Evolutionary conservation across 2,888 invertebrate genomes (phyloP).

Genomic region (Cantharis rufa): DNA sequence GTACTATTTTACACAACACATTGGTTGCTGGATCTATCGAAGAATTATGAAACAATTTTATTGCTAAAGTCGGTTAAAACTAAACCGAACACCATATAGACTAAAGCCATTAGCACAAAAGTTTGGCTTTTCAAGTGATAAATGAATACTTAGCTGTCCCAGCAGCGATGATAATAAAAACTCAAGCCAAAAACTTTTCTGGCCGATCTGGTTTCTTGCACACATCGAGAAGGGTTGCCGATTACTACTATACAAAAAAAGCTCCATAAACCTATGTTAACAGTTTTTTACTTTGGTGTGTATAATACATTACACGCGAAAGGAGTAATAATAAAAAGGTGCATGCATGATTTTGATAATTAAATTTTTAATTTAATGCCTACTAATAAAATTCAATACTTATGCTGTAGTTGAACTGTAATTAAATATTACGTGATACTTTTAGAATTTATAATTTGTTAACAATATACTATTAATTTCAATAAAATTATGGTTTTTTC

Average conservation of each 20-base stretch:
- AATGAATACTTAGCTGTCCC: constrained; percentile 47
- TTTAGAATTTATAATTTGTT: neutral
- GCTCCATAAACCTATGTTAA: constrained; percentile 36
- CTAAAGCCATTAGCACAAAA: constrained; percentile 39
- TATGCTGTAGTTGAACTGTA: neutral
- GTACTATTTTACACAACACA: neutral
- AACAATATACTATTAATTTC: too few relatives aligned
- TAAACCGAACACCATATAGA: constrained; percentile 30
- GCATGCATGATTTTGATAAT: neutral
- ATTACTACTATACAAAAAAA: constrained; percentile 35
- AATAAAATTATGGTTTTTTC: too few relatives aligned
- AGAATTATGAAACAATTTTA: constrained; percentile 24
- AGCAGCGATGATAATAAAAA: constrained; percentile 44
- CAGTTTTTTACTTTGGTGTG: constrained; percentile 38
- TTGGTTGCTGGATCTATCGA: constrained; percentile 8
- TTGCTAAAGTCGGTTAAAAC: constrained; percentile 25
- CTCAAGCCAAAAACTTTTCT: constrained; percentile 43
- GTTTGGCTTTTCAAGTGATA: constrained; percentile 46
- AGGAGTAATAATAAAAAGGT: neutral
- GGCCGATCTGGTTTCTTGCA: constrained; percentile 36
- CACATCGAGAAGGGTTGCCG: constrained; percentile 37
- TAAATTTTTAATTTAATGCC: neutral
- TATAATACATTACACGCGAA: neutral
- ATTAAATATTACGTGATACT: neutral
- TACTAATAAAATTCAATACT: constrained; percentile 4